These are phyloP conservation scores for Axinella damicornis DNA, from an alignment of 37 sponge, comb jelly and placozoan genomes.

Conservation along the genomic window DNA sequence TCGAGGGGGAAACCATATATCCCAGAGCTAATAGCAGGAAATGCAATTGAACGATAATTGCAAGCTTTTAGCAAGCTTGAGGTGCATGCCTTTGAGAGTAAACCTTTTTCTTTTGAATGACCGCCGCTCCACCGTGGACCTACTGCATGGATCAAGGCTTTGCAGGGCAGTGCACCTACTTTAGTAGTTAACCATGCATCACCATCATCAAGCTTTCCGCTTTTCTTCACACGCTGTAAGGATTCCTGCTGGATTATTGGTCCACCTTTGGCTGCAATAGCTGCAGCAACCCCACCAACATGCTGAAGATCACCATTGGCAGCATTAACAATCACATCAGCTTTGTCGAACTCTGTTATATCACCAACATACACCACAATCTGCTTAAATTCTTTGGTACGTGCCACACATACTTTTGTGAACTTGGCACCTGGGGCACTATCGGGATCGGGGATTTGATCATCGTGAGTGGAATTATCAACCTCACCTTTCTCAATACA, in stretches of 20 bases:
- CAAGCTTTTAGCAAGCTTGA: conserved; percentile 12
- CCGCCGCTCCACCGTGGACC: conserved; percentile 59
- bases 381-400: conserved; percentile 10
- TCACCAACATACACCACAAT: conserved; percentile 60
- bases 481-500: conserved; percentile 33
- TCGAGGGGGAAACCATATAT: conserved; percentile 70
- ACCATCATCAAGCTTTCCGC: conserved; percentile 50
- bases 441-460: background rate
- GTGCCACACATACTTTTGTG: conserved; percentile 12
- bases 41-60: conserved; percentile 45
- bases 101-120: conserved; percentile 14
- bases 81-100: conserved; percentile 23
- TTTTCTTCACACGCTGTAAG: background rate
- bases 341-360: conserved; percentile 59
- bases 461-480: background rate
- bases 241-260: conserved; percentile 61
- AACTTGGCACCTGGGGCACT: background rate
- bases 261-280: conserved; percentile 68
- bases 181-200: conserved; percentile 46
- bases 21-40: conserved; percentile 80
- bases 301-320: conserved; percentile 71
- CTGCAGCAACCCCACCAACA: conserved; percentile 65
- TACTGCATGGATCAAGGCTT: conserved; percentile 73
- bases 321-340: conserved; percentile 85
- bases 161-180: conserved; percentile 67